Evolutionary conservation across 1,140 invertebrate genomes (phyloP), one percentile per base, ranked within the genome.

Genomic region (Cephus cinctus): DNA sequence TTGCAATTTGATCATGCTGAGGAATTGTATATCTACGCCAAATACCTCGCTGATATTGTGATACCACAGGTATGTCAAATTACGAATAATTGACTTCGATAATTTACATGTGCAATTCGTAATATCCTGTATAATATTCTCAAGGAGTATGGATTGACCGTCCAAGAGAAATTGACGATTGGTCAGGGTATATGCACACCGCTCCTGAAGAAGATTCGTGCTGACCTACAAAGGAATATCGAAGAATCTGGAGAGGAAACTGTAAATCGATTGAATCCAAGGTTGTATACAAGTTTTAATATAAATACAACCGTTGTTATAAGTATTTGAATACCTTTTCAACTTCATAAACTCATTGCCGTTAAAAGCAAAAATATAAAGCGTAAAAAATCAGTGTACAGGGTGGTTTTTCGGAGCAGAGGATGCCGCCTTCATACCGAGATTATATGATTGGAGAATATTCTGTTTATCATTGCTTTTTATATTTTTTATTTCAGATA

Each of bases 121-220:
- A 36, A 9, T 47, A 18, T 27, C 22, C 31, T 46, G 16, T 39
- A n/a, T 5, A 38, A 6, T n/a, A 8, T 12, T 31, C 15, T 32
- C 34, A 27, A 94, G 87, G 97, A 99, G 78, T 99, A 99, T 75
- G 98, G 98, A 8, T 81, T 99, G 50, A 96, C 92, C 2, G 85
- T 89, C 35, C 87, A 95, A 74, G 96, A 98, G 73, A 99, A 99
- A 70, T 76, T 99, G 27, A 90, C 93, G 5, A 98, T 99, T 54
- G 94, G 94, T 1, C 93, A 98, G 78, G 94, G 96, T 11, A 97
- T 99, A 53, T 98, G 96, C 67, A 94, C 94, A 1, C 97, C 98
- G 4, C 75, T 99, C 19, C 75, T 99, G 45, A 91, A 94, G 56
- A 99, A 99, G 73, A 98, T 99, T 45, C 83, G 92, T 53, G 92